Conservation (phyloP, 2,888 invertebrate genomes). For the Perizoma flavofasciatum region DNA sequence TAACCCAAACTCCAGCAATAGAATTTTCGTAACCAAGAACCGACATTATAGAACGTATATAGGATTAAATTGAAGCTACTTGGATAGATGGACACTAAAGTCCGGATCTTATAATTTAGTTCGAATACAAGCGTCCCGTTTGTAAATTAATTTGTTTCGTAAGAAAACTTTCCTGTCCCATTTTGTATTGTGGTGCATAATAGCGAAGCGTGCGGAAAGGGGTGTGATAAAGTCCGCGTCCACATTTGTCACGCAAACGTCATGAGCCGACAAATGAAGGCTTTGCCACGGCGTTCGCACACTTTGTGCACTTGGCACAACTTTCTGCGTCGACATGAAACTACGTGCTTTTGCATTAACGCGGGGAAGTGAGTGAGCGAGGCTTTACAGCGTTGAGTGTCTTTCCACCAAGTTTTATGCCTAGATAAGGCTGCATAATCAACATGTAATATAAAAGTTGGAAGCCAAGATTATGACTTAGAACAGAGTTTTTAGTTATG, state of each 20-base stretch:
- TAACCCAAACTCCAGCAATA: slow-evolving; percentile 77
- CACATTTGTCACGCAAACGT: slow-evolving; percentile 82
- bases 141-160: slow-evolving; percentile 45
- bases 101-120: slow-evolving; percentile 39
- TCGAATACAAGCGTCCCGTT: slow-evolving; percentile 22
- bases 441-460: slow-evolving; percentile 62
- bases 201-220: slow-evolving; percentile 59
- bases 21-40: slow-evolving; percentile 72
- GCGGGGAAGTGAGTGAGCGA: slow-evolving; percentile 69
- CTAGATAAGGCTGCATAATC: slow-evolving; percentile 75
- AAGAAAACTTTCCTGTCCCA: slow-evolving; percentile 56
- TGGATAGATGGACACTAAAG: slow-evolving; percentile 59
- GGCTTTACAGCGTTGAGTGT: slow-evolving; percentile 71
- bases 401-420: slow-evolving; percentile 74
- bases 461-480: slow-evolving; percentile 34
- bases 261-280: slow-evolving; percentile 84
- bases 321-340: slow-evolving; percentile 78
- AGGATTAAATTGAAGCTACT: slow-evolving; percentile 69
- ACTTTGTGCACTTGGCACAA: slow-evolving; percentile 82
- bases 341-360: slow-evolving; percentile 82
- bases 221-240: slow-evolving; percentile 67
- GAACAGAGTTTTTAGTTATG: slow-evolving; percentile 28
- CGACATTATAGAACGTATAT: slow-evolving; percentile 72
- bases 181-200: slow-evolving; percentile 74
- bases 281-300: slow-evolving; percentile 77